Base-by-base conservation (phyloP, 2,797 vertebrate genomes). In the Chelidonichthys spinosus region DNA sequence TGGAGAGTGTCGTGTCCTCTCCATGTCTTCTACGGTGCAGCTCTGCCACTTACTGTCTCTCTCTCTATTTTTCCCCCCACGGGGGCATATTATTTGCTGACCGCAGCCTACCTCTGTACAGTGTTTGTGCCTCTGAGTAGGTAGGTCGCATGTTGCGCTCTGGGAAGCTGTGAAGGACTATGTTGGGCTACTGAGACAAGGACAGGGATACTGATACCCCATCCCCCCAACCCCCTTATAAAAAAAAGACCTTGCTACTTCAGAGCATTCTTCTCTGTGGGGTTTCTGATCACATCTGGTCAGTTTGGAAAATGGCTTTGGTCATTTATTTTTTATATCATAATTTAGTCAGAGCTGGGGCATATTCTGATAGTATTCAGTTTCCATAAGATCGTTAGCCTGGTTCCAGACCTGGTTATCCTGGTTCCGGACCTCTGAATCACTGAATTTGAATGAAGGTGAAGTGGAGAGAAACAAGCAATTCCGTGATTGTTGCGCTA, bases 271-370 rank as follows among this genome's bases (percentile, higher is more conserved):
- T 77, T 75, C 54, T 74, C 79, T 47, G 32, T 52, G 56, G 54
- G 59, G 35, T 71, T 25, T 53, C 69, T 87, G 75, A 88, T 87
- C 83, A 58, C 59, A 72, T 74, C 61, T 63, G 66, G 72, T 79
- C 67, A 76, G 71, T 72, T 71, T 83, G 46, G 8, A 75, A 84
- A 80, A 76, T 73, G 64, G 70, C 56, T 83, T 42, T 71, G 64
- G 74, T 71, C 62, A 84, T 81, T 25, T 25, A 25, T 1, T 25
- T 25, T 25, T 25, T 25, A 25, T 25, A 83, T 84, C 43, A 73
- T 69, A 61, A 80, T 86, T 85, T 78, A 78, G 69, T 61, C 56
- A 54, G 42, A 59, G 62, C 39, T 78, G 46, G 72, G 63, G 44
- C 37, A 72, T 50, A 25, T 62, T 63, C 43, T 63, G 59, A 13